Percentiles rank a stretch among this genome's conserved stretches.
Evolutionary conservation across 2,888 invertebrate species (phyloP).

Genomic region (Drosophila vallismaia): DNA sequence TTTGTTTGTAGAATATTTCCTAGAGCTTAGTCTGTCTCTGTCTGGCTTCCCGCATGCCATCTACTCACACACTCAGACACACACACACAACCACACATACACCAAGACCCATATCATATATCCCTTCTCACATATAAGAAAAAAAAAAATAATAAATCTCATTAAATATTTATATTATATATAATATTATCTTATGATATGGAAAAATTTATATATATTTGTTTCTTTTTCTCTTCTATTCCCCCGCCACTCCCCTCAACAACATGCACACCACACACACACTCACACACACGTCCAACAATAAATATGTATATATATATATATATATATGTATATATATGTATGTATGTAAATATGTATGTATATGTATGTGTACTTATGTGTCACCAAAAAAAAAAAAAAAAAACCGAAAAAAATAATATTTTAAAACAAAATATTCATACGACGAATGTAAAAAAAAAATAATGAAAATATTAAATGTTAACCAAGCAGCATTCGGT

Average conservation of each 20-base stretch:
- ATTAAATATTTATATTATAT: constrained; percentile 35
- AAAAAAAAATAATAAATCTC: constrained; percentile 23
- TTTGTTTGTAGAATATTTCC: neutral
- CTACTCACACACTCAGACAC: constrained; percentile 5
- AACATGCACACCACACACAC: constrained; percentile 29
- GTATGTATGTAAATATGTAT: constrained; percentile 35
- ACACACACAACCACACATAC: constrained; percentile 13
- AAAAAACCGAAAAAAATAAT: constrained; percentile 23
- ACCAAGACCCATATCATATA: constrained; percentile 17
- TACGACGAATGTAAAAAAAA: constrained; percentile 4
- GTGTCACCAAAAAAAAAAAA: constrained; percentile 43
- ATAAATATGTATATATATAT: constrained; percentile 43
- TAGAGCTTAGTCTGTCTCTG: constrained; percentile 2
- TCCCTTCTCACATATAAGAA: too few species aligned
- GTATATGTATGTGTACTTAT: constrained; percentile 47
- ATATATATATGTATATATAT: constrained; percentile 34
- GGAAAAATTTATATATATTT: constrained; percentile 31
- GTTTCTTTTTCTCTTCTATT: constrained; percentile 45
- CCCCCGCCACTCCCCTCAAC: constrained; percentile 16
- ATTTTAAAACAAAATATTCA: constrained; percentile 12
- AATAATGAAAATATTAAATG: constrained; percentile 5
- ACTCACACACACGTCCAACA: constrained; percentile 1
- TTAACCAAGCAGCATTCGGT: constrained; percentile 64
- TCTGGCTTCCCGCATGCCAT: constrained; percentile 24
- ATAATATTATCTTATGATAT: constrained; percentile 11